Evolutionary conservation across 1,140 invertebrate species (phyloP).

Genomic region (Drosophila bocqueti): DNA sequence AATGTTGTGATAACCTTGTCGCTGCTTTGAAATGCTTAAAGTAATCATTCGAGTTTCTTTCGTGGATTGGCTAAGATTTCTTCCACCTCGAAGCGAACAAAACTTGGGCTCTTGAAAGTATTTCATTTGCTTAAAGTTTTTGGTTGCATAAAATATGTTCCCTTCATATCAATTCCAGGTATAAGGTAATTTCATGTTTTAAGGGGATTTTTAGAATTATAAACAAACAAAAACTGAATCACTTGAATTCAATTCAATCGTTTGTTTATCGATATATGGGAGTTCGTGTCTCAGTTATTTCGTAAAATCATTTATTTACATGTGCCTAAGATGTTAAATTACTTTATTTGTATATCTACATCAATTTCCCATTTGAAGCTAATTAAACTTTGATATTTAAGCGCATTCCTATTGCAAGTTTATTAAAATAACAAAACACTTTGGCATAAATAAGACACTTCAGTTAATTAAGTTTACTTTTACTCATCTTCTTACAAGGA

Average conservation of each 20-base stretch:
- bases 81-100: not conserved
- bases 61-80: not conserved
- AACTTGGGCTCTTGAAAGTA: not conserved
- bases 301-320: not conserved
- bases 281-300: not conserved
- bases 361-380: not conserved
- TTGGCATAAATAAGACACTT: not conserved
- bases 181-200: not conserved
- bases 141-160: conserved; percentile 43
- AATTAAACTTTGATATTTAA: not conserved
- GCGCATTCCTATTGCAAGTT: not conserved
- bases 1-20: conserved; percentile 61
- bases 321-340: not conserved
- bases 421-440: not conserved
- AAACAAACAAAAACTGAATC: not conserved
- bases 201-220: not conserved
- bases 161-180: conserved; percentile 28
- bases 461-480: not conserved
- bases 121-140: not conserved
- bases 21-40: conserved; percentile 19
- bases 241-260: not conserved
- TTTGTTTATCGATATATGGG: not conserved
- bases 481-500: not conserved
- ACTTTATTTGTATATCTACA: not conserved
- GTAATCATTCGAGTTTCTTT: conserved; percentile 5